These are phyloP conservation scores for Oryzias melastigma DNA, from an alignment of 2,113 vertebrate species.

Conservation along the genomic window DNA sequence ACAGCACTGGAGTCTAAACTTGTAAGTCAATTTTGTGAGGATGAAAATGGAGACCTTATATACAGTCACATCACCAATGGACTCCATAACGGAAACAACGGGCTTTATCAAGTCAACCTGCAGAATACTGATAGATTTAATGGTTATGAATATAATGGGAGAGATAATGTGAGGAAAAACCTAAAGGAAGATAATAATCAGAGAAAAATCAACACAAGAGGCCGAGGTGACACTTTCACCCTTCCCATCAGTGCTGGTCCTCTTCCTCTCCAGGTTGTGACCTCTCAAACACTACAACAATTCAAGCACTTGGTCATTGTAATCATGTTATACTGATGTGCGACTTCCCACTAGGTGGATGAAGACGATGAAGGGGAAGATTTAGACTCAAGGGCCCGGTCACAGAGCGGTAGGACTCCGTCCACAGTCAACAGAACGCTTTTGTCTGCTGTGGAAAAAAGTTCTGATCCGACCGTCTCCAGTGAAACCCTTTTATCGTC, in stretches of 20 bases:
- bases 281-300: neutral
- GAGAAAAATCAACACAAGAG: constrained; percentile 45
- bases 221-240: constrained; percentile 60
- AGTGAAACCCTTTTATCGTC: constrained; percentile 25
- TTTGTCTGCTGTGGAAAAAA: constrained; percentile 41
- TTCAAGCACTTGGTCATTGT: neutral
- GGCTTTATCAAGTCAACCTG: constrained; percentile 44
- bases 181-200: constrained; percentile 47
- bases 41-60: constrained; percentile 84
- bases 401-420: constrained; percentile 47
- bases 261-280: constrained; percentile 60
- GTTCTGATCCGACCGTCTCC: constrained; percentile 15
- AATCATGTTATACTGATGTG: constrained; percentile 1
- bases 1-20: constrained; percentile 88
- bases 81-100: constrained; percentile 63
- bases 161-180: constrained; percentile 30
- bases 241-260: constrained; percentile 70
- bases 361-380: constrained; percentile 75
- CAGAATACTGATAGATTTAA: constrained; percentile 23
- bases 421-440: constrained; percentile 51
- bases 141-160: constrained; percentile 23
- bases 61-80: constrained; percentile 79
- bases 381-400: constrained; percentile 61
- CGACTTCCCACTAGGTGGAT: constrained; percentile 52
- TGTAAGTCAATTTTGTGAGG: constrained; percentile 89